Evolutionary conservation across 2,797 vertebrate species (phyloP).

Genomic region (Trachops cirrhosus): DNA sequence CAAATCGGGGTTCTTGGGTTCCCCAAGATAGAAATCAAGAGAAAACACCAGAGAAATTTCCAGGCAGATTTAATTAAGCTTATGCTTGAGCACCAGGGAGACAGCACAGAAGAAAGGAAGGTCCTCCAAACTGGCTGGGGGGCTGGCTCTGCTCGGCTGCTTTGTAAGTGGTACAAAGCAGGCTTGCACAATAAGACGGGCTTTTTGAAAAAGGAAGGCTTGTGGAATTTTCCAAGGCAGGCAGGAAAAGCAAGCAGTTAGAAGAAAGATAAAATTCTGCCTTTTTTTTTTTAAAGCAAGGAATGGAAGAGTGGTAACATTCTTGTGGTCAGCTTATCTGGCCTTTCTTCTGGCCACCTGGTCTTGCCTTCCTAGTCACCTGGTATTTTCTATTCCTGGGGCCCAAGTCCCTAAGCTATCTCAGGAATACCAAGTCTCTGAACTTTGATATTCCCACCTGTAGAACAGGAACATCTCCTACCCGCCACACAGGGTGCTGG

Average conservation of each 20-base stretch:
- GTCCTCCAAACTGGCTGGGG: not conserved
- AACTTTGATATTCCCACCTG: not conserved
- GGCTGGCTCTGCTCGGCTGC: not conserved
- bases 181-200: no score
- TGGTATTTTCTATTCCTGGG: not conserved
- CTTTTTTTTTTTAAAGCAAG: not conserved
- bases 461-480: not conserved
- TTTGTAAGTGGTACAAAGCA: not conserved
- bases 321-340: not conserved
- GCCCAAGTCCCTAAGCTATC: not conserved
- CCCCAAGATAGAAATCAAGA: not conserved
- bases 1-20: not conserved
- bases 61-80: not conserved
- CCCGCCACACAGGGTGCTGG: not conserved
- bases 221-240: not conserved
- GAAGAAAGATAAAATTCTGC: not conserved
- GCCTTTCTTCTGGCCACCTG: not conserved
- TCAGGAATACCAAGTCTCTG: not conserved
- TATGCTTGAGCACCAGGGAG: not conserved
- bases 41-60: not conserved
- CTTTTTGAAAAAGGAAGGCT: not conserved
- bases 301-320: not conserved
- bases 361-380: not conserved
- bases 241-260: not conserved
- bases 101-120: not conserved